Evolutionary conservation across 53 echinoderm and acorn worm species (phyloP), one percentile per base, ranked within the genome.

Genomic region (Stichopus horrens): DNA sequence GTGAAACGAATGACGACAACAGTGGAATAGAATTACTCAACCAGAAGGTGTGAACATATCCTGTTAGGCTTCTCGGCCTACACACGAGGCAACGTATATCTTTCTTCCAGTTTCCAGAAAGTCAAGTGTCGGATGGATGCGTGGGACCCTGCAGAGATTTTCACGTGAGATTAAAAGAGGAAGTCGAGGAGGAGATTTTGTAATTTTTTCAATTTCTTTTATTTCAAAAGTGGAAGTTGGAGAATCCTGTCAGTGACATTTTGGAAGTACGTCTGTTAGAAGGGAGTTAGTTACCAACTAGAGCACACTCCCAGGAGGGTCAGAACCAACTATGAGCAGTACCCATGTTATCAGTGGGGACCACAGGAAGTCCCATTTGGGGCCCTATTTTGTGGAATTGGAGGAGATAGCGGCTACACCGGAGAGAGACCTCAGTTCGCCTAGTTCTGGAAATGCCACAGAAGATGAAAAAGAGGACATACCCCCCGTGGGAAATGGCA

Each of bases 361-460:
- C 81, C 81, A 81, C n/a, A 19, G 81, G 58, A 81, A 81, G 81
- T 81, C 81, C 56, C 81, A 81, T 55, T 18, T 81, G 23, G 81
- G 81, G 57, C 81, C 81, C 2, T 81, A 81, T 23, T 81, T 81
- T 23, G 19, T 57, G 22, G 81, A 81, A 81, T 81, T 81, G 58
- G 81, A 81, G 6, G 81, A 81, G 57, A 81, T 81, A 21, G 18
- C 81, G 7, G 21, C 81, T 9, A 57, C 11, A 20, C 81, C 81
- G 7, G 81, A 81, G 58, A 81, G 8, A 8, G 81, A 81, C 11
- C 58, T 20, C 21, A 81, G 81, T 81, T 81, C 81, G 6, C 81
- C 81, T 3, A 81, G 57, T 81, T 81, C 81, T 57, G 81, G 81
- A 21, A 81, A 81, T 58, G 81, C 22, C 3, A 81, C 81, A 4